Evolutionary conservation across 2,797 vertebrate species (phyloP), one percentile per base, ranked within the genome.

Genomic region (Philypnodon macrostomus): DNA sequence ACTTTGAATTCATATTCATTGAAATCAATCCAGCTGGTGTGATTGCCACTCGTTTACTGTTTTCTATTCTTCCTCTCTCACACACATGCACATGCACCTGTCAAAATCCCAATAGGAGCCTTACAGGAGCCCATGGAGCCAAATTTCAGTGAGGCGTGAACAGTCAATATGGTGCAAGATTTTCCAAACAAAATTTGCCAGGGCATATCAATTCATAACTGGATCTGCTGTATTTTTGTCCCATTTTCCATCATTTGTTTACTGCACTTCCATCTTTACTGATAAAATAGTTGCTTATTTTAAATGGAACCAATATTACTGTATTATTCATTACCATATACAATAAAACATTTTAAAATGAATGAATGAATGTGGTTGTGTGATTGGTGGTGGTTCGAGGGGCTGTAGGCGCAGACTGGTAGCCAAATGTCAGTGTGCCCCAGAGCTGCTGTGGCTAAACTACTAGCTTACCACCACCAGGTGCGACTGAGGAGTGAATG

Each of bases 81-180:
- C 42, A 53, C 63, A 55, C 53, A 67, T 32, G 10, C 44, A 58
- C 56, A 56, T n/a, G 14, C 39, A 72, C 64, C 64, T 74, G 68
- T 70, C 44, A 5, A 8, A 63, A 14, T 71, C 70, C 61, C 73
- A 53, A 7, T 21, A 73, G 73, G 50, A 57, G 61, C 37, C 31
- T 15, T 55, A 72, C 41, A 63, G 54, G 50, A 70, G 67, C 60
- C 60, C 65, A 18, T 46, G 53, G 55, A 67, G 67, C 64, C 42
- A 58, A 62, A 50, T 34, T 17, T 37, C 65, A 73, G 45, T 66
- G 67, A 63, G 67, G 69, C 47, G 12, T 64, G 16, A 76, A 70
- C 23, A 73, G 17, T 58, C 69, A 80, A 76, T 77, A 80, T 79
- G 79, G 55, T 51, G 47, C 34, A 46, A 42, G 47, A n/a, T 55